phyloP scores from a whole-genome alignment of 2,797 vertebrate genomes.

The Chelidonichthys spinosus region DNA sequence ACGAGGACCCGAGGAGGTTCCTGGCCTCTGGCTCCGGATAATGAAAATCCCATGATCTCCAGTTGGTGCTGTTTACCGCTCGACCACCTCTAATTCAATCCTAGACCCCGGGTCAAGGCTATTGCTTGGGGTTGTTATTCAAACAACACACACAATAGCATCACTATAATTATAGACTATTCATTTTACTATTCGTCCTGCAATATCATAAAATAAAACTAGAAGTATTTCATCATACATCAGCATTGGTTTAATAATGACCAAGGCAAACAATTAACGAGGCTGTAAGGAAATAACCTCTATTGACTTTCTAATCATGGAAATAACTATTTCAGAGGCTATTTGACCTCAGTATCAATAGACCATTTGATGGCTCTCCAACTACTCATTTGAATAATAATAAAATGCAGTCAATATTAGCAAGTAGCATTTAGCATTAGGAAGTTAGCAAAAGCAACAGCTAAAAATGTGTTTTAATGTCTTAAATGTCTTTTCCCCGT shows the following conservation, averaged over 20 bases:
- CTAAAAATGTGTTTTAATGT: conserved; percentile 16
- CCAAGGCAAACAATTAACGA: conserved; percentile 14
- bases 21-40: conserved; percentile 65
- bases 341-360: conserved; percentile 1
- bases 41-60: conserved; percentile 73
- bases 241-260: not conserved
- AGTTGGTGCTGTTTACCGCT: conserved; percentile 61
- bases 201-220: conserved; percentile 14
- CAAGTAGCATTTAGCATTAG: too few species aligned
- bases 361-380: not conserved
- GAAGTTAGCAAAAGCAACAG: conserved; percentile 15
- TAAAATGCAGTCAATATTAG: not conserved
- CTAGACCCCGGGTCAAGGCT: conserved; percentile 47
- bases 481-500: not conserved
- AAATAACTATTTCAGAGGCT: not conserved
- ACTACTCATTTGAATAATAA: conserved; percentile 1
- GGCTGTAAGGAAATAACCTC: conserved; percentile 9
- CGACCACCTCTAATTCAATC: conserved; percentile 70
- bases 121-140: conserved; percentile 1
- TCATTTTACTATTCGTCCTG: not conserved
- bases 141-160: conserved; percentile 19
- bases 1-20: conserved; percentile 32
- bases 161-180: conserved; percentile 14
- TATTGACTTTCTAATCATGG: conserved; percentile 35
- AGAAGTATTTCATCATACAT: conserved; percentile 4